These are phyloP conservation scores for Drosophila micromelanica DNA, from an alignment of 1,140 invertebrate species.

Conservation along the genomic window DNA sequence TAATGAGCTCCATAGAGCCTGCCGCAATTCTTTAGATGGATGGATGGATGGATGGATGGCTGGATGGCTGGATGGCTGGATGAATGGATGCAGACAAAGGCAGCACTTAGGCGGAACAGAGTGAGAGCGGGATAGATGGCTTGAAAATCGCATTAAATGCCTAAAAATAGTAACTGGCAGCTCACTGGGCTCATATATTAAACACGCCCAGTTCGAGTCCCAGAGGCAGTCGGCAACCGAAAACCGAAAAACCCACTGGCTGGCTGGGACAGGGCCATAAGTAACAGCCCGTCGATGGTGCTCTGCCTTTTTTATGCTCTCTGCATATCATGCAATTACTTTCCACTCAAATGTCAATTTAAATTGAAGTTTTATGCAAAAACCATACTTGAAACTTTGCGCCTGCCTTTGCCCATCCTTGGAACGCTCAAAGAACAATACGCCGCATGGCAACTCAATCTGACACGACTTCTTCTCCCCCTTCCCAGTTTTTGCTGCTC, in stretches of 20 bases:
- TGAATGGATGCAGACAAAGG: constrained; percentile 27
- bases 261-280: constrained; percentile 17
- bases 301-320: constrained; percentile 74
- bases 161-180: constrained; percentile 57
- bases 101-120: neutral
- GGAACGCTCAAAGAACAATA: constrained; percentile 43
- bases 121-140: neutral
- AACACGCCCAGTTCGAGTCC: constrained; percentile 52
- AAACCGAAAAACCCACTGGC: too few relatives aligned
- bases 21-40: constrained; percentile 39
- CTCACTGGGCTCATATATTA: constrained; percentile 59
- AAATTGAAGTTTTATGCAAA: constrained; percentile 83
- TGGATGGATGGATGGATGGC: constrained; percentile 33
- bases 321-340: constrained; percentile 81
- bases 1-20: constrained; percentile 75
- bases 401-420: constrained; percentile 7
- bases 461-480: constrained; percentile 26
- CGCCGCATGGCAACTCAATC: constrained; percentile 51
- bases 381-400: constrained; percentile 76
- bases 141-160: constrained; percentile 73
- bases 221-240: neutral
- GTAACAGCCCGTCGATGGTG: constrained; percentile 47
- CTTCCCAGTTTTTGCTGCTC: neutral
- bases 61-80: constrained; percentile 32
- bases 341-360: constrained; percentile 83